These are phyloP conservation scores for Callaeas wilsoni DNA, from an alignment of 2,113 vertebrate species.

Conservation along the genomic window DNA sequence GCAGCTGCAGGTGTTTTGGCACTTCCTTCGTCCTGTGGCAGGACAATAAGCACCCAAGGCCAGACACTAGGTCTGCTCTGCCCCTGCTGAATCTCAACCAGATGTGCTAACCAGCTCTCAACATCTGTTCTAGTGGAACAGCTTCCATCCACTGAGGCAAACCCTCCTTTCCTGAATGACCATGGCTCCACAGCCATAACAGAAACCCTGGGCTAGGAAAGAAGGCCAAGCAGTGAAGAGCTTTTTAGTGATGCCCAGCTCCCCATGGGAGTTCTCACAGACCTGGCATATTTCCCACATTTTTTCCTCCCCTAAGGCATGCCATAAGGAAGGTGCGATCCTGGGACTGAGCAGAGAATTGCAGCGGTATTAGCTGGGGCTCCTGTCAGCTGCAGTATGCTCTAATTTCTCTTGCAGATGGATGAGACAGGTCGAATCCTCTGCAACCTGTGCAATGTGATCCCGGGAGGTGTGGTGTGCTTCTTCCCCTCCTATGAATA, in stretches of 20 bases:
- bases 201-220: background rate
- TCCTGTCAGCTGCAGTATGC: background rate
- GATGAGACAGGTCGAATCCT: conserved; percentile 88
- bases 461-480: conserved; percentile 90
- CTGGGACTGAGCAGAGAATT: background rate
- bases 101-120: background rate
- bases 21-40: background rate
- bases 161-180: background rate
- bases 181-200: background rate
- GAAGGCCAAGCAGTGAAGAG: background rate
- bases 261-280: background rate
- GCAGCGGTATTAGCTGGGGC: background rate
- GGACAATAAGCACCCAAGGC: background rate
- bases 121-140: background rate
- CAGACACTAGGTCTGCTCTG: background rate
- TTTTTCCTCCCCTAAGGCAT: background rate
- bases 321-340: background rate
- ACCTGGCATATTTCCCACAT: background rate
- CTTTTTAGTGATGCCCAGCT: background rate
- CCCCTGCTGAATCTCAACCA: background rate
- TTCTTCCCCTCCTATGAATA: conserved; percentile 97
- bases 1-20: background rate
- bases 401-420: conserved; percentile 74
- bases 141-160: background rate
- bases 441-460: conserved; percentile 87